A percentile compares a stretch with the other conserved stretches of the same genome.
phyloP scores from a whole-genome alignment of 2,113 vertebrate species.

The Fulmarus glacialis region DNA sequence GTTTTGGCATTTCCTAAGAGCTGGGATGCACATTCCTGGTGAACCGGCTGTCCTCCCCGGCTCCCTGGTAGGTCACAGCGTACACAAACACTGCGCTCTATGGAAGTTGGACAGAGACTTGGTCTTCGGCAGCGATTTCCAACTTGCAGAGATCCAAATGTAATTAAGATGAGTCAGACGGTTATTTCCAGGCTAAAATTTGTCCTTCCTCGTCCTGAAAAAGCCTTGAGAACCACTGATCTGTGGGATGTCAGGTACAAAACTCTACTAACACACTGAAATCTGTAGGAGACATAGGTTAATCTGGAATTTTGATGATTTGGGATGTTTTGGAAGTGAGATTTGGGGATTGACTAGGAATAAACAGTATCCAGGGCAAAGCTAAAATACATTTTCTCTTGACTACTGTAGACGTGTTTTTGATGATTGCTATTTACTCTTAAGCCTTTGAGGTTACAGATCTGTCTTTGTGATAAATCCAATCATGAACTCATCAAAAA shows the following conservation, averaged over 20 bases:
- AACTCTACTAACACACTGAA: not conserved
- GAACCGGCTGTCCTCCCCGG: not conserved
- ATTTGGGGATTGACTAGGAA: not conserved
- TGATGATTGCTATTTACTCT: slow-evolving; percentile 3
- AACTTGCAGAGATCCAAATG: not conserved
- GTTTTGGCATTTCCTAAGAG: not conserved
- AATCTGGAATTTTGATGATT: not conserved
- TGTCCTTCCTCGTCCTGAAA: not conserved
- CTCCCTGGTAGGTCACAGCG: not conserved
- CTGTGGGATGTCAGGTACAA: not conserved
- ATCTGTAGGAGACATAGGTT: not conserved
- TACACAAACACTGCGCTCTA: slow-evolving; percentile 27
- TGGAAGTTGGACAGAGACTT: slow-evolving; percentile 23
- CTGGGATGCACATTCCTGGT: fast-evolving
- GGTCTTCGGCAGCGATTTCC: slow-evolving; percentile 32
- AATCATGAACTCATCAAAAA: slow-evolving; percentile 50
- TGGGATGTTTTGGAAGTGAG: not conserved
- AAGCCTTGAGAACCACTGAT: not conserved
- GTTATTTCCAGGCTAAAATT: slow-evolving; percentile 30
- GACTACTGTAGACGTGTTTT: not conserved
- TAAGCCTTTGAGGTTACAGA: slow-evolving; percentile 20
- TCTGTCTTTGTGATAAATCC: slow-evolving; percentile 49
- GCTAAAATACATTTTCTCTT: not conserved
- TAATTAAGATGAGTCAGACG: not conserved
- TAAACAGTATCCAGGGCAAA: not conserved